Percentiles rank a stretch among this genome's conserved stretches.
Conservation (phyloP, 2,113 vertebrate species). For the Rhynchopsitta pachyrhyncha region DNA sequence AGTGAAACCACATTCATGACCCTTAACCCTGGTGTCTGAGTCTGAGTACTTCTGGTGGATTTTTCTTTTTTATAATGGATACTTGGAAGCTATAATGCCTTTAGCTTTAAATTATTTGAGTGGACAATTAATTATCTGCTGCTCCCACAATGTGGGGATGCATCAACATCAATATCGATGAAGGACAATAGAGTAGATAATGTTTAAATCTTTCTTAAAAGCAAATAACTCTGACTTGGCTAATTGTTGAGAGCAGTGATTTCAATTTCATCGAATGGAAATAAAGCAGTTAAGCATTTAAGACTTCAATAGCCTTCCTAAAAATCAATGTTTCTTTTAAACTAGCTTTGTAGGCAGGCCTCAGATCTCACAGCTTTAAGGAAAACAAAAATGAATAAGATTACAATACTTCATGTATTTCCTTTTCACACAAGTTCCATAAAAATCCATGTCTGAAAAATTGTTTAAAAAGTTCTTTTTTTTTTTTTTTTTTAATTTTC, state of each 20-base stretch:
- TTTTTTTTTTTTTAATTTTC: no score
- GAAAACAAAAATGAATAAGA: not conserved
- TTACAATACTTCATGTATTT: not conserved
- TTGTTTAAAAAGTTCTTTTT: not conserved
- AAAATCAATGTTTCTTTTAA: conserved; percentile 71
- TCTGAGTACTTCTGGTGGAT: not conserved
- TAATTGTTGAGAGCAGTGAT: conserved; percentile 66
- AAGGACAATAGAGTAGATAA: conserved; percentile 26
- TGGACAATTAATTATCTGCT: not conserved
- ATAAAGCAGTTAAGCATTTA: conserved; percentile 67
- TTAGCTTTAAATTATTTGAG: not conserved
- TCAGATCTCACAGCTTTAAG: conserved; percentile 21
- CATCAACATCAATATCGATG: conserved; percentile 4
- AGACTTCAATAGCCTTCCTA: conserved; percentile 58
- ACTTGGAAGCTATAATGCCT: not conserved
- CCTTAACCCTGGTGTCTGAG: not conserved
- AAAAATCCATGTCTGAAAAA: not conserved
- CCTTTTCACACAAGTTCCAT: not conserved
- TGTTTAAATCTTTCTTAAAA: conserved; percentile 48
- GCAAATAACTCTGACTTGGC: conserved; percentile 49
- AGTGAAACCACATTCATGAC: not conserved
- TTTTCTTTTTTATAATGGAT: not conserved
- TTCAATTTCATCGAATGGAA: conserved; percentile 67
- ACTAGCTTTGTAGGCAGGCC: not conserved
- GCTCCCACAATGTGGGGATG: not conserved